Evolutionary conservation across 2,888 invertebrate species (phyloP).

Genomic region (Agrotis clavis): DNA sequence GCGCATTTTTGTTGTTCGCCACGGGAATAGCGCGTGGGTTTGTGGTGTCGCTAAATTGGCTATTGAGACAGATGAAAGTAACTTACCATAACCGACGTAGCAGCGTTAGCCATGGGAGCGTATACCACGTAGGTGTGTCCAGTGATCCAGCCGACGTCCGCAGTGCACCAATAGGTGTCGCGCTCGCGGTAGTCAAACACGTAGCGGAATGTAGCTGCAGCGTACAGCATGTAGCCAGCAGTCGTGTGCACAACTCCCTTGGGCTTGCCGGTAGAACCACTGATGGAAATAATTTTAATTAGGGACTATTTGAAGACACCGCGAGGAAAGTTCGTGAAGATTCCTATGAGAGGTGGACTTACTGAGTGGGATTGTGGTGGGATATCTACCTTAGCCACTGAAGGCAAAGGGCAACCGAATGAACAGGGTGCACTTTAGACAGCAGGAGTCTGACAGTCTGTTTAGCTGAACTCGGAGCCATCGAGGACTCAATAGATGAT

Average conservation of each 20-base stretch:
- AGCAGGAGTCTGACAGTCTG: too few relatives aligned
- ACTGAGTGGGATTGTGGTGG: too few relatives aligned
- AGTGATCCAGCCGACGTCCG: slow-evolving; percentile 99
- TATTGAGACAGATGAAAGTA: neutral
- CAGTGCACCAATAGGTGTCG: slow-evolving; percentile 98
- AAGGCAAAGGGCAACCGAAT: too few relatives aligned
- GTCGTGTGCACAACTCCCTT: slow-evolving; percentile 99
- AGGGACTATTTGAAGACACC: neutral
- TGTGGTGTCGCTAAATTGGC: too few relatives aligned
- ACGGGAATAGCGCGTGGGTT: too few relatives aligned
- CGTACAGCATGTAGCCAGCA: slow-evolving; percentile 98
- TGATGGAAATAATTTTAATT: slow-evolving; percentile 65
- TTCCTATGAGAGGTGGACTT: neutral
- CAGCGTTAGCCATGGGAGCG: slow-evolving; percentile 98
- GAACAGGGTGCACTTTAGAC: too few relatives aligned
- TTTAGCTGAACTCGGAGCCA: too few relatives aligned
- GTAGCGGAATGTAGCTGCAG: slow-evolving; percentile 98
- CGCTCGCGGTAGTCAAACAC: slow-evolving; percentile 97
- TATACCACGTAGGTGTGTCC: slow-evolving; percentile 98
- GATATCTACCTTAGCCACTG: too few relatives aligned
- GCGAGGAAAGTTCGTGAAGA: neutral
- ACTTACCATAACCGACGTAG: slow-evolving; percentile 98
- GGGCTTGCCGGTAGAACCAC: slow-evolving; percentile 99
- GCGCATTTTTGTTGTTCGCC: too few relatives aligned
- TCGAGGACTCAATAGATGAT: too few relatives aligned